These are phyloP conservation scores for Philaethria dido DNA, from an alignment of 2,888 invertebrate genomes.

Conservation along the genomic window DNA sequence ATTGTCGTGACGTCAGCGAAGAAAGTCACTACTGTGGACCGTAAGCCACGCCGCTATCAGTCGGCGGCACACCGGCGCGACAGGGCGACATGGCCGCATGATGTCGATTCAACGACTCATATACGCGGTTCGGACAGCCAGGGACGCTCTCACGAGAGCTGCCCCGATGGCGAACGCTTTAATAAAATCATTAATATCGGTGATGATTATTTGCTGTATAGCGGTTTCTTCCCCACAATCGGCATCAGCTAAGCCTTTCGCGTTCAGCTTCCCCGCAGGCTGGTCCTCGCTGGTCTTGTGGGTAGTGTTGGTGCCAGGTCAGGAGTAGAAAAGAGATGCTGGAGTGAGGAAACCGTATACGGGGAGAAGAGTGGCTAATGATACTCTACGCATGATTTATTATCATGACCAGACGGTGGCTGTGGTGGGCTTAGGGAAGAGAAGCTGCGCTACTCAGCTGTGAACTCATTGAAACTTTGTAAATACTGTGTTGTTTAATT, in stretches of 20 bases:
- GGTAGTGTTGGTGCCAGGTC: conserved; percentile 68
- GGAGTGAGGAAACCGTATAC: conserved; percentile 85
- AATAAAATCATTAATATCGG: conserved; percentile 70
- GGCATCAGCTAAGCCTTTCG: conserved; percentile 77
- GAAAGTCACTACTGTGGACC: conserved; percentile 53
- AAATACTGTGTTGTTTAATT: conserved; percentile 75
- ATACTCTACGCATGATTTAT: conserved; percentile 89
- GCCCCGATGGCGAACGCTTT: conserved; percentile 73
- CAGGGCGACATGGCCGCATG: conserved; percentile 51
- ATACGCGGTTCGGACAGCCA: conserved; percentile 72
- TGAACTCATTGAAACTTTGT: conserved; percentile 94
- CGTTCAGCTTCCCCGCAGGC: conserved; percentile 75
- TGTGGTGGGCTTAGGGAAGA: conserved; percentile 89
- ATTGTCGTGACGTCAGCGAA: conserved; percentile 57
- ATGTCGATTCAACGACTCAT: conserved; percentile 74
- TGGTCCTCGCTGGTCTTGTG: conserved; percentile 78
- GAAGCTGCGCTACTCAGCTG: conserved; percentile 88
- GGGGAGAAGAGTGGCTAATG: conserved; percentile 85
- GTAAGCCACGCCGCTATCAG: conserved; percentile 43
- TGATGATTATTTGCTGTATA: conserved; percentile 73
- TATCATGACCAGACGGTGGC: conserved; percentile 93
- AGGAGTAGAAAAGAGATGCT: conserved; percentile 65
- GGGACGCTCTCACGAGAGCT: conserved; percentile 67
- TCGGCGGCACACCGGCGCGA: conserved; percentile 57
- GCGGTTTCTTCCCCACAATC: conserved; percentile 75